Evolutionary conservation across 1,140 invertebrate genomes (phyloP).

Genomic region (Drosophila ananassae): DNA sequence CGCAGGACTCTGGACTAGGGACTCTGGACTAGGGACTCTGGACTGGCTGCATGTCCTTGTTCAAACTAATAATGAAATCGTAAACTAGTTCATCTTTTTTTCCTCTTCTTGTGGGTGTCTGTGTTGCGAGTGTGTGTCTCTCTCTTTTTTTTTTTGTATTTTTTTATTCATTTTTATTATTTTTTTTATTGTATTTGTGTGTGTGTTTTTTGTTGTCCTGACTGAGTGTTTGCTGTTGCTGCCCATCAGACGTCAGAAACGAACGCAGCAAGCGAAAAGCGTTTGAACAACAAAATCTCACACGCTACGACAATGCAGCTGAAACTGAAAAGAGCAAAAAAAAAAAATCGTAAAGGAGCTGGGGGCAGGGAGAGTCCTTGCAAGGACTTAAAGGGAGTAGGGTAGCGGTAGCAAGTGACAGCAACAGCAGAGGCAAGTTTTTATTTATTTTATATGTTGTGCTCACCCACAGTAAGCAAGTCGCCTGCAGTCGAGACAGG

Average conservation of each 20-base stretch:
- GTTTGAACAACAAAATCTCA: slow-evolving; percentile 81
- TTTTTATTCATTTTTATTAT: background rate
- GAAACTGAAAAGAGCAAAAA: slow-evolving; percentile 42
- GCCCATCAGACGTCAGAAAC: slow-evolving; percentile 63
- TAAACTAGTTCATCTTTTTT: slow-evolving; percentile 78
- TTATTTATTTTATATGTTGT: slow-evolving; percentile 56
- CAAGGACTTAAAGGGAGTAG: background rate
- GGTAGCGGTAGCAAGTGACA: slow-evolving; percentile 31
- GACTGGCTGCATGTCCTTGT: slow-evolving; percentile 50
- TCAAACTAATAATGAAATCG: slow-evolving; percentile 82
- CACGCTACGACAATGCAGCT: slow-evolving; percentile 72
- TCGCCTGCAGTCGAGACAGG: slow-evolving; percentile 8
- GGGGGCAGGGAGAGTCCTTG: background rate
- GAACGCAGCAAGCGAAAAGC: slow-evolving; percentile 69
- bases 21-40: background rate
- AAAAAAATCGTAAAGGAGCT: background rate
- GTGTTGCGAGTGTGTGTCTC: background rate
- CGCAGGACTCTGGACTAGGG: background rate
- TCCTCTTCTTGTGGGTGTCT: slow-evolving; percentile 16
- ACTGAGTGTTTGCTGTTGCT: slow-evolving; percentile 42
- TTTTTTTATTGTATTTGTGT: background rate
- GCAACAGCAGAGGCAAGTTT: slow-evolving; percentile 54
- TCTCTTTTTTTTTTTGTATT: slow-evolving; percentile 2
- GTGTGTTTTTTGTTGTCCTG: background rate
- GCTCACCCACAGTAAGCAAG: slow-evolving; percentile 31